Base-by-base conservation (phyloP, 2,888 invertebrate species). In the Phyllotreta cruciferae region DNA sequence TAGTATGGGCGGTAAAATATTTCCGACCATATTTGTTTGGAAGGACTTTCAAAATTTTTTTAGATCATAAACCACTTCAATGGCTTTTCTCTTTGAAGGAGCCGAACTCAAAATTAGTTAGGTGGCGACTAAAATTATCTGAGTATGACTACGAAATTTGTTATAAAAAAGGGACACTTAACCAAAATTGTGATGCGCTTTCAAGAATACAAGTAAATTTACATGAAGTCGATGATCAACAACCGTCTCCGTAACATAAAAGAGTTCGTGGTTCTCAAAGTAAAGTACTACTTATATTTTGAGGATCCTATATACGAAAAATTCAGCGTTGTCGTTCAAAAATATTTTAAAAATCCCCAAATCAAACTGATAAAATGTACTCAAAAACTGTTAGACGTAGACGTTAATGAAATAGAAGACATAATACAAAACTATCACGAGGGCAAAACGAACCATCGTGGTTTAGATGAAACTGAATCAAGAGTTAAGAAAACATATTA, bases 391-490 rank as follows among this genome's bases (percentile, higher is more conserved):
- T 45, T n/a, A 0, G 65, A 61, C 41, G 54, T 65, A 39, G 44
- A 67, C 47, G 49, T 62, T 36, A 62, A 64, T 13, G 62, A 68
- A 47, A 41, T 56, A 47, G 49, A 58, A 36, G 7, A 34, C 37
- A 67, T 47, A 61, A 41, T 70, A 10, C 13, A 54, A 57, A 38
- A 63, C n/a, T 66, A 68, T 35, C 67, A 66, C 49, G 64, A 65
- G 56, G 49, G 53, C 0, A 71, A 74, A 57, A 71, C 68, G 9
- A 61, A 67, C 9, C 68, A 68, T 34, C 39, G 62, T 24, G 69
- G 65, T 10, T 36, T 50, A 6, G 36, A 50, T 6, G 47, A 47
- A 47, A 50, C 35, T 35, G 11, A 7, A 36, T n/a, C 69, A 62
- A 37, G 62, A 36, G 52, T 67, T 10, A 64, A 66, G 42, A 63